These are phyloP conservation scores for Steinernema feltiae DNA, from an alignment of 1,140 invertebrate genomes.

Conservation along the genomic window DNA sequence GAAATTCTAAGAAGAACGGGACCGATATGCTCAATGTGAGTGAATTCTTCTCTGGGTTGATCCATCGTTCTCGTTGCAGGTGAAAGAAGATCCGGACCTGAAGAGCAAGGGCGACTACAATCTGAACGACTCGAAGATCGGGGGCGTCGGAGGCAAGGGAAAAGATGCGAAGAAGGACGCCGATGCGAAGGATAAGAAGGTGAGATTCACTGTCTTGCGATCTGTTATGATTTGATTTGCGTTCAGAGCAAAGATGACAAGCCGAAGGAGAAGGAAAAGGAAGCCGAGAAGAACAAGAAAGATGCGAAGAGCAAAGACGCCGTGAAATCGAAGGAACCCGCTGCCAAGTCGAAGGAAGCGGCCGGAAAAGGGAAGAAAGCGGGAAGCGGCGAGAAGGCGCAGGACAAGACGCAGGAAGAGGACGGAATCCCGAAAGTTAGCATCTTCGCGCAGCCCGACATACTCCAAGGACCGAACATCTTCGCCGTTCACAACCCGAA, in stretches of 20 bases:
- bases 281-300: constrained; percentile 3
- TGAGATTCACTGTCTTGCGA: neutral
- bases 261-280: constrained; percentile 10
- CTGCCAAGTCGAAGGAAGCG: constrained; percentile 14
- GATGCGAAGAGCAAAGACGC: neutral
- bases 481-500: neutral
- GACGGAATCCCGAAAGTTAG: neutral
- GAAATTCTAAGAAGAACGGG: too few relatives aligned
- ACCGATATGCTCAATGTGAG: neutral
- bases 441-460: neutral
- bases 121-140: neutral
- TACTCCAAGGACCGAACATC: neutral
- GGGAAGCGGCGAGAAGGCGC: neutral
- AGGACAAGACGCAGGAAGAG: neutral
- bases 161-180: neutral
- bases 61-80: neutral
- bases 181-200: neutral
- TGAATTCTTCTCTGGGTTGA: neutral
- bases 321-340: neutral
- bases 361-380: neutral
- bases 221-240: too few relatives aligned
- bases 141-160: neutral
- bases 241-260: neutral
- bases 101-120: neutral
- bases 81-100: neutral